phyloP scores from a whole-genome alignment of 2,113 vertebrate genomes.

The Accipiter cooperii region DNA sequence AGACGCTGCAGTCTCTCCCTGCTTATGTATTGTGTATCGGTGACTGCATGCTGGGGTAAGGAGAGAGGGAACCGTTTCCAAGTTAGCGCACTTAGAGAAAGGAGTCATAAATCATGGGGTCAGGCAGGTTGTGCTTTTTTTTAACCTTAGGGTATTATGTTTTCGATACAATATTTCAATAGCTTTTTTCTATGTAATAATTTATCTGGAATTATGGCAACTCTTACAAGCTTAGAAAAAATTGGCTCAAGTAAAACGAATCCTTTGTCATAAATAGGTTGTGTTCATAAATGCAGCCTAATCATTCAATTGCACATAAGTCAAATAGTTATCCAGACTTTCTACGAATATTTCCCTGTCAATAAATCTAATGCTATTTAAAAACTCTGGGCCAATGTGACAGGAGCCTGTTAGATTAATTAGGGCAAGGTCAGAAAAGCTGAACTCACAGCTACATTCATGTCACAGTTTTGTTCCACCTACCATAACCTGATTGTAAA shows the following conservation, averaged over 20 bases:
- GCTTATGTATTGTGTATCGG: neutral
- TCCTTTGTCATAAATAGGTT: slow-evolving; percentile 65
- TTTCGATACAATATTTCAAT: slow-evolving; percentile 69
- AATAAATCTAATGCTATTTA: slow-evolving; percentile 54
- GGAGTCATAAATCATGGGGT: slow-evolving; percentile 67
- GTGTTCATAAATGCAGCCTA: slow-evolving; percentile 47
- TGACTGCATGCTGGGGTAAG: neutral
- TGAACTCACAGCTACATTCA: slow-evolving; percentile 23
- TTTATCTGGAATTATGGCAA: slow-evolving; percentile 67
- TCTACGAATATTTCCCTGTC: slow-evolving; percentile 40
- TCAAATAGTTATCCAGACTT: slow-evolving; percentile 50
- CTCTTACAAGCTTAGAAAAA: slow-evolving; percentile 62
- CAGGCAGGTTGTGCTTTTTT: slow-evolving; percentile 42
- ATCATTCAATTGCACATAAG: slow-evolving; percentile 58
- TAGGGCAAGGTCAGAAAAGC: slow-evolving; percentile 7
- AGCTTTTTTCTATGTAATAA: slow-evolving; percentile 56
- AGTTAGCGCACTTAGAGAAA: slow-evolving; percentile 63
- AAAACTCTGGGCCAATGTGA: neutral
- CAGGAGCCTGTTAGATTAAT: slow-evolving; percentile 35
- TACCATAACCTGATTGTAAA: neutral
- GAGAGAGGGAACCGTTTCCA: slow-evolving; percentile 36
- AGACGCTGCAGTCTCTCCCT: neutral
- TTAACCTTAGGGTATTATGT: slow-evolving; percentile 65
- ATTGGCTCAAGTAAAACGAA: slow-evolving; percentile 60
- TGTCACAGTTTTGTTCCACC: slow-evolving; percentile 10